Base-by-base conservation (phyloP, 2,113 vertebrate genomes). In the Barbus barbus region DNA sequence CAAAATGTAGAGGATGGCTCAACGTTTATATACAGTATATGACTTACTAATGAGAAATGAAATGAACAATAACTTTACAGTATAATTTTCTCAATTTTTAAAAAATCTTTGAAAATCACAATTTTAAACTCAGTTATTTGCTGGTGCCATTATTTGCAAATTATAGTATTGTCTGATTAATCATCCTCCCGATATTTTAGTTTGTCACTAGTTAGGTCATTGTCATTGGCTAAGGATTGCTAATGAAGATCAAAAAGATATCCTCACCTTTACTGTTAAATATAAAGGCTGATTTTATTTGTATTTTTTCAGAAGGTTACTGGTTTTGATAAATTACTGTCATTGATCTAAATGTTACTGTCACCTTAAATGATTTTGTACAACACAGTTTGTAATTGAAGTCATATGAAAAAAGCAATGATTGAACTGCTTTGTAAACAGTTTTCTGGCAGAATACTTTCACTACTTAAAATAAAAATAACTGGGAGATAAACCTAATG, bases 251-350 rank as follows among this genome's bases (percentile, higher is more conserved):
- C 26, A 77, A n/a, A 53, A 76, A 56, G 28, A 36, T 11, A 2
- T 51, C 31, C 13, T 0, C 31, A 78, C 11, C 51, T 58, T 38
- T 60, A 36, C 31, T 78, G 22, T 1, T n/a, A 24, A 46, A n/a
- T 60, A 24, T 2, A 60, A 41, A 6, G 28, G 28, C 51, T 58
- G 9, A 5, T 38, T 38, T 56, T 28, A 41, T 53, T 75, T 76
- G 53, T 12, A 6, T 44, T 75, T 58, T 75, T 75, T 36, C 13
- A n/a, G 2, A 77, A 77, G 31, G 12, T 58, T 78, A 33, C 53
- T 78, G 75, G 14, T 44, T 78, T 78, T 73, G n/a, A 41, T 78
- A 18, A 20, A 61, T 26, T 44, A 9, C n/a, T 41, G 33, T 61
- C 31, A 78, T 61, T 41, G 5, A 41, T 36, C 41, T 53, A 22